Conservation (phyloP, 2,113 vertebrate genomes). For the Eudyptes chrysolophus region DNA sequence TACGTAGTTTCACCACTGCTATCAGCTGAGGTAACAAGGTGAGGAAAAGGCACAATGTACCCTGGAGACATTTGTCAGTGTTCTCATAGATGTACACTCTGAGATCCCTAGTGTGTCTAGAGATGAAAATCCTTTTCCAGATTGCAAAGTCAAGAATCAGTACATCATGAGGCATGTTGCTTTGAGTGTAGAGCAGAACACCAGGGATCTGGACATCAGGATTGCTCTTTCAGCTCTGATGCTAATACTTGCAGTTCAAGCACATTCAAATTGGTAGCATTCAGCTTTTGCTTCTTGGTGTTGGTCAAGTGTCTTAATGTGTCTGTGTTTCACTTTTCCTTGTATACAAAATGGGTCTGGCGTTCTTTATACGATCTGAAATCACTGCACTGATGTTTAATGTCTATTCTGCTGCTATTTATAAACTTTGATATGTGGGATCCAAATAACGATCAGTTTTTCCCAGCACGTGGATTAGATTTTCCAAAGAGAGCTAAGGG, state of each 20-base stretch:
- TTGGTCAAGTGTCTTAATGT: neutral
- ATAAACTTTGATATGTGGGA: neutral
- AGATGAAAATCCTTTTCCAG: neutral
- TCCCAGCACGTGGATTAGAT: neutral
- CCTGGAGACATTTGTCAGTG: neutral
- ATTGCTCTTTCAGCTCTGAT: neutral
- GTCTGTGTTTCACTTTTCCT: neutral
- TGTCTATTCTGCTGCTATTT: neutral
- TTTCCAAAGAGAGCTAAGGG: neutral
- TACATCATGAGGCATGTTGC: neutral
- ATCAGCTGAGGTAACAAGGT: neutral
- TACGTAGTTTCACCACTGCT: neutral
- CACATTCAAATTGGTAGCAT: neutral
- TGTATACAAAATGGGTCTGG: neutral
- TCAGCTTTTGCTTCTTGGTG: neutral
- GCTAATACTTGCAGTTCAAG: neutral
- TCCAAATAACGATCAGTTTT: neutral
- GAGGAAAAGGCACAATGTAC: neutral
- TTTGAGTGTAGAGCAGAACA: neutral
- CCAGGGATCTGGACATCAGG: neutral
- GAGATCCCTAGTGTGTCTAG: neutral
- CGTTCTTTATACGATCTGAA: neutral
- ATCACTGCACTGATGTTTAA: neutral
- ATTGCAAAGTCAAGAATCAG: neutral
- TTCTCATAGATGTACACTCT: neutral